Conservation (phyloP, 2,113 vertebrate genomes). For the Callospermophilus lateralis region DNA sequence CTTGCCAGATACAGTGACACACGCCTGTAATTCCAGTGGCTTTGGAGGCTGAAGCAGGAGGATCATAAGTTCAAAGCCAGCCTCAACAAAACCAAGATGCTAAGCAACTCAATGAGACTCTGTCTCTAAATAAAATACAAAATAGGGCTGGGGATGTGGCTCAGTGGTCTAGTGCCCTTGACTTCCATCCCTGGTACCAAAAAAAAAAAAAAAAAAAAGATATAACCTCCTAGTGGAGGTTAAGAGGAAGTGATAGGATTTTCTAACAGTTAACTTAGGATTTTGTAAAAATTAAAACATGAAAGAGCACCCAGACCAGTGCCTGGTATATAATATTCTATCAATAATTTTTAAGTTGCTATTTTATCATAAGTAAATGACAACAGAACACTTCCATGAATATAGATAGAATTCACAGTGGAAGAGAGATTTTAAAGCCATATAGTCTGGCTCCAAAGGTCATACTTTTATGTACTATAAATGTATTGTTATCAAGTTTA, state of each 20-base stretch:
- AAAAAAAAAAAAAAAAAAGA: no score
- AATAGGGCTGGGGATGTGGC: no score
- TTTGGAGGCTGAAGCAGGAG: no score
- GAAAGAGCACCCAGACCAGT: neutral
- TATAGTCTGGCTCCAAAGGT: neutral
- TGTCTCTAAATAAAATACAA: no score
- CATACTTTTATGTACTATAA: neutral
- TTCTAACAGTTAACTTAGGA: neutral
- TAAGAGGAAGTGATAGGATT: no score
- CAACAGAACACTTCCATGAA: neutral
- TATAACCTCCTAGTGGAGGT: no score
- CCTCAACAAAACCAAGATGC: no score
- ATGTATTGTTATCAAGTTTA: neutral
- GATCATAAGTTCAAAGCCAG: no score
- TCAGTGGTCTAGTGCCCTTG: no score
- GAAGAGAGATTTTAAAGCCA: neutral
- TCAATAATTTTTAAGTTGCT: constrained; percentile 28
- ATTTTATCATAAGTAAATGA: neutral
- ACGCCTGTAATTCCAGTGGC: no score
- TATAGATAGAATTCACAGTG: neutral
- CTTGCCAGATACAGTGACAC: neutral
- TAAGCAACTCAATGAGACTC: no score
- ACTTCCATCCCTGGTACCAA: no score
- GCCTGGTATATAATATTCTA: neutral
- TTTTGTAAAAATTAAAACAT: constrained; percentile 37